Evolutionary conservation across 2,888 invertebrate genomes (phyloP).

Genomic region (Anagyrus pseudococci): DNA sequence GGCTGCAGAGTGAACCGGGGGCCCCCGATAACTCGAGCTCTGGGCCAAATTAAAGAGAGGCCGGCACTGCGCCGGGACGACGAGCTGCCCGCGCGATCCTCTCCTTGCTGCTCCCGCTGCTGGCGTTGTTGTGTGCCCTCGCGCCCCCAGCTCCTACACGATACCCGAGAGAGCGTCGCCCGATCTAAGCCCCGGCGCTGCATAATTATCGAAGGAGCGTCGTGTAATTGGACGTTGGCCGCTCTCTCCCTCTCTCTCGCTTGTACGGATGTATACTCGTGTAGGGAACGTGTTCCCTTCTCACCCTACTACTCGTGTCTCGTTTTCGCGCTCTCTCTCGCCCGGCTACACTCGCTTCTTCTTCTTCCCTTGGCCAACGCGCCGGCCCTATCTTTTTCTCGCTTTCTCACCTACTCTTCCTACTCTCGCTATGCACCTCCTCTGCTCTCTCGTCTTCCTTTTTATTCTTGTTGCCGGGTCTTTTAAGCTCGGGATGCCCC

Average conservation of each 20-base stretch:
- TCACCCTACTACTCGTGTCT: constrained; percentile 19
- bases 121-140: constrained; percentile 35
- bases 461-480: constrained; percentile 7
- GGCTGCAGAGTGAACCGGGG: constrained; percentile 30
- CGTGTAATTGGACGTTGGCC: constrained; percentile 54
- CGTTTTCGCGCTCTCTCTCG: constrained; percentile 21
- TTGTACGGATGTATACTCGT: background rate
- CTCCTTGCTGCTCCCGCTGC: no score
- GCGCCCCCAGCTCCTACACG: constrained; percentile 2
- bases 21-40: background rate
- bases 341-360: background rate
- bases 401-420: no score
- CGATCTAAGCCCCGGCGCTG: constrained; percentile 51
- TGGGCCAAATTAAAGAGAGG: constrained; percentile 57
- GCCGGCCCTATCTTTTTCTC: background rate
- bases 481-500: constrained; percentile 20
- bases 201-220: constrained; percentile 59
- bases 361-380: background rate
- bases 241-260: constrained; percentile 37
- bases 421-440: no score
- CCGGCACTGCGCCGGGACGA: constrained; percentile 36
- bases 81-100: no score
- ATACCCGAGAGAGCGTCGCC: constrained; percentile 3
- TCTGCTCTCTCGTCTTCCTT: no score
- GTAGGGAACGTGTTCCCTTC: constrained; percentile 20